Evolutionary conservation across 2,113 vertebrate genomes (phyloP).

Genomic region (Mobula hypostoma): DNA sequence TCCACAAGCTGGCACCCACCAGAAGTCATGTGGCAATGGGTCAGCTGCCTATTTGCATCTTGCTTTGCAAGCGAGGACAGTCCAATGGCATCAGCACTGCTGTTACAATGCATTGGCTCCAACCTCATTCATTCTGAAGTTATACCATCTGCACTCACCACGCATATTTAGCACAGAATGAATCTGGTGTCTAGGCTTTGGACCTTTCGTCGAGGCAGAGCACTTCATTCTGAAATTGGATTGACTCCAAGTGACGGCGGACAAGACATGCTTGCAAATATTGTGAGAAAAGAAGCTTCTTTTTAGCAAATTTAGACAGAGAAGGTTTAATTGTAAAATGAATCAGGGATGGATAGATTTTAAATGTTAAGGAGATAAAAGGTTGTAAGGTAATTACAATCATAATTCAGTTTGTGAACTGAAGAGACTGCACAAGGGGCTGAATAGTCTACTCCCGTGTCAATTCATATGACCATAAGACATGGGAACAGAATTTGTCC

Average conservation of each 20-base stretch:
- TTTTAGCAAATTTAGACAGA: no score
- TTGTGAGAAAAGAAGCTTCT: background rate
- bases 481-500: no score
- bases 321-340: no score
- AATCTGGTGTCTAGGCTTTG: background rate
- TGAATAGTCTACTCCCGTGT: no score
- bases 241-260: background rate
- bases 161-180: background rate
- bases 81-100: background rate
- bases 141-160: background rate
- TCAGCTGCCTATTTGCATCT: conserved; percentile 7
- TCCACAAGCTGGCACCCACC: conserved; percentile 24
- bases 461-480: no score
- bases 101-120: background rate
- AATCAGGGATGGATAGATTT: no score
- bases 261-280: background rate
- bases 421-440: no score
- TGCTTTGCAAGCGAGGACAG: background rate
- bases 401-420: no score
- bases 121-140: background rate
- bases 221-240: background rate
- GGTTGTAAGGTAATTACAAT: no score
- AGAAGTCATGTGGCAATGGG: conserved; percentile 21
- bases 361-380: no score
- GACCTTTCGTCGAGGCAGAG: background rate